phyloP scores from a whole-genome alignment of 2,888 invertebrate genomes.

The Brachylomia viminalis region DNA sequence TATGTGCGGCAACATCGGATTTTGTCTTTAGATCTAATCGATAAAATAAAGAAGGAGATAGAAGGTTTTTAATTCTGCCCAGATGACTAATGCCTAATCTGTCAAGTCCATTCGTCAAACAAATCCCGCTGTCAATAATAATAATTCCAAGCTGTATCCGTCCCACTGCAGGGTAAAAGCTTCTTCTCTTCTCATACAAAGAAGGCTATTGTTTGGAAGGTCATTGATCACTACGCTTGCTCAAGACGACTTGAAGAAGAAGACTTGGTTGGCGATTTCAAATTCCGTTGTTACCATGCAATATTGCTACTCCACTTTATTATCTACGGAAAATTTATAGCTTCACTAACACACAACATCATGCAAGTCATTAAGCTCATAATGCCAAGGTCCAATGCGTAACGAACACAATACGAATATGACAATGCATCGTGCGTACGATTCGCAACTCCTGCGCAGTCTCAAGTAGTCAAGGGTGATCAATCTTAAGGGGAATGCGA shows the following conservation, averaged over 20 bases:
- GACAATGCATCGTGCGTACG: conserved; percentile 43
- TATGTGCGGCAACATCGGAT: background rate
- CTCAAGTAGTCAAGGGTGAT: conserved; percentile 35
- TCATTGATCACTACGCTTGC: background rate
- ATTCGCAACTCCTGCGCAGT: conserved; percentile 35
- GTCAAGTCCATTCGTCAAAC: background rate
- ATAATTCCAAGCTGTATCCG: background rate
- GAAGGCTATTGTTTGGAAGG: background rate
- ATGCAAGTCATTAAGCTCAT: conserved; percentile 51
- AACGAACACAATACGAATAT: conserved; percentile 44
- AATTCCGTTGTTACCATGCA: conserved; percentile 26
- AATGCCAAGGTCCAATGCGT: conserved; percentile 54
- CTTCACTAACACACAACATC: conserved; percentile 30
- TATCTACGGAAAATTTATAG: conserved; percentile 49
- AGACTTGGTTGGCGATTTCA: background rate
- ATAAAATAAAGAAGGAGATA: background rate
- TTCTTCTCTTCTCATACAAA: background rate
- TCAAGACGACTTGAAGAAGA: too few relatives aligned
- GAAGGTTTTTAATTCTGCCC: background rate
- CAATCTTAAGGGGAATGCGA: conserved; percentile 14
- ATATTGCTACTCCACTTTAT: conserved; percentile 17
- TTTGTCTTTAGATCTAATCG: background rate
- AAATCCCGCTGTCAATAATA: background rate
- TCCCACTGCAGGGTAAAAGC: background rate
- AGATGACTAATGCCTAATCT: background rate